Base-by-base conservation (phyloP, 2,888 invertebrate genomes). In the Macrophya alboannulata region DNA sequence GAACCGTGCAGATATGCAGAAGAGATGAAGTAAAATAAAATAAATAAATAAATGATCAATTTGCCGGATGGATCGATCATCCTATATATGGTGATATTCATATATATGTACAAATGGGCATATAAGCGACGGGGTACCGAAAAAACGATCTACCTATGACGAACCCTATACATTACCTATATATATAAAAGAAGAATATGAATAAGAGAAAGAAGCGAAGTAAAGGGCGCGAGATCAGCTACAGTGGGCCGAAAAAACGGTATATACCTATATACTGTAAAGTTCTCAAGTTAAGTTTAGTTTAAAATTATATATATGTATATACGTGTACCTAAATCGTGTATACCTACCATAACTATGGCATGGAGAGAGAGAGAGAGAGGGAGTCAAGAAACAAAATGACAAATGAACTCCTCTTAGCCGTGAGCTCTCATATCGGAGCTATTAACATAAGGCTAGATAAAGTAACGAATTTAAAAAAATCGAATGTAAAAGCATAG, bases 381-480 rank as follows among this genome's bases (percentile, higher is more conserved):
- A 62, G 62, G 59, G 79, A 40, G 59, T 37, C 59, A 12, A 55
- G 79, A 79, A 74, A 85, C 84, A 59, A 76, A 84, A 92, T 93
- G 93, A 93, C 93, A 92, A 93, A 93, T 93, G 93, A 92, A 93
- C 90, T 92, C 90, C 91, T 91, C 90, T 91, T 90, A 91, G 90
- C 90, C 91, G 91, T 91, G 91, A 90, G 91, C 91, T 91, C 92
- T 81, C 81, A 81, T 81, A 81, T 81, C 81, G 59, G 68, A 71
- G 83, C 83, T 83, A 83, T 83, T 83, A 83, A 93, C 93, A 93
- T 92, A 93, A 91, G 90, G 90, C 91, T 91, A 92, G 92, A 92
- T 92, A 92, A 92, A 93, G 92, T 92, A 92, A 93, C 93, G 92
- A 92, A 92, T 92, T 93, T 92, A 91, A 92, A 92, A 92, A 92